Evolutionary conservation across 2,888 invertebrate species (phyloP).

Genomic region (Chironomus tentans): DNA sequence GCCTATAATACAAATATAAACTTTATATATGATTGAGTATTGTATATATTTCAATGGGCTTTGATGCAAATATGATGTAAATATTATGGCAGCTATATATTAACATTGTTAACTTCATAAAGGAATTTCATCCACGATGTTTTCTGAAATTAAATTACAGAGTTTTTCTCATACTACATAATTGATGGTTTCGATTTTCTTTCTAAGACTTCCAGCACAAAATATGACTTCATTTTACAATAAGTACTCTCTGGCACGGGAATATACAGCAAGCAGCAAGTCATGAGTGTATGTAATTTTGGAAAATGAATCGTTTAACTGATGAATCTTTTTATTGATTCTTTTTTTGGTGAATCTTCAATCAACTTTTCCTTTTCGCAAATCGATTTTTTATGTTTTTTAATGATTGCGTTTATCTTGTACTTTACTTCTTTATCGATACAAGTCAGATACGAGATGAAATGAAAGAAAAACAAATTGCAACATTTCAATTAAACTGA

Average conservation of each 20-base stretch:
- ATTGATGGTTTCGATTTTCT: constrained; percentile 18
- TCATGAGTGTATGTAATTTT: too few species aligned
- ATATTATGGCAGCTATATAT: too few species aligned
- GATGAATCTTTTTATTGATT: not conserved
- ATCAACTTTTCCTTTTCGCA: not conserved
- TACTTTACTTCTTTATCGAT: not conserved
- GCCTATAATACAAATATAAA: too few species aligned
- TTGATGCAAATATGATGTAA: too few species aligned
- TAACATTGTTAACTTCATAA: too few species aligned
- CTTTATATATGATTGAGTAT: too few species aligned
- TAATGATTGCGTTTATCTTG: not conserved
- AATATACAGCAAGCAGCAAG: not conserved
- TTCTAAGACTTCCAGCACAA: constrained; percentile 9
- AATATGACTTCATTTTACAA: not conserved
- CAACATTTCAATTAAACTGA: not conserved
- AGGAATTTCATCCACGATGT: constrained; percentile 12
- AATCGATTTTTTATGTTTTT: not conserved
- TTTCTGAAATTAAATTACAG: not conserved
- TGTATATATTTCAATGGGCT: too few species aligned
- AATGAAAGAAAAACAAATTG: not conserved
- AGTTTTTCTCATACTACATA: not conserved
- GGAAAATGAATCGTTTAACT: not conserved
- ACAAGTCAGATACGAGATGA: not conserved
- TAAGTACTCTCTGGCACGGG: not conserved
- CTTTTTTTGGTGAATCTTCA: not conserved